These are phyloP conservation scores for Drosophila athabasca DNA, from an alignment of 1,140 invertebrate species.

Conservation along the genomic window DNA sequence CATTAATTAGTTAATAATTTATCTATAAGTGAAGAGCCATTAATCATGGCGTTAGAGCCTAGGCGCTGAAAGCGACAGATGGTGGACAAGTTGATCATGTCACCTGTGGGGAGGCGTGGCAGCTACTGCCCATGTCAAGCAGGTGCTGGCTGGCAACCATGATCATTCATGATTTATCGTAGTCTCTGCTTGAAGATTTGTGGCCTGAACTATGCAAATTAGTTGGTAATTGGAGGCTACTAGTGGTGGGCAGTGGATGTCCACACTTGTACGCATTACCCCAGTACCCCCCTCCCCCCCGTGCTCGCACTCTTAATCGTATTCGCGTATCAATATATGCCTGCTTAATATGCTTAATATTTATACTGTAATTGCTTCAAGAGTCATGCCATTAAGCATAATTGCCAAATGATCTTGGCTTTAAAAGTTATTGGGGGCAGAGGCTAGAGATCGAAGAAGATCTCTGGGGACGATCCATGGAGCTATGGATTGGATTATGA, in stretches of 20 bases:
- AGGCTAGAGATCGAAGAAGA: neutral
- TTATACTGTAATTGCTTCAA: constrained; percentile 20
- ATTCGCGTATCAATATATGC: neutral
- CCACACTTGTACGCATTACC: constrained; percentile 13
- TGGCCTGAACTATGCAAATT: constrained; percentile 42
- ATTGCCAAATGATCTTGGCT: constrained; percentile 34
- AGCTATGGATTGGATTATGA: too few relatives aligned
- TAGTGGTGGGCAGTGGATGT: constrained; percentile 10
- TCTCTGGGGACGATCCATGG: too few relatives aligned
- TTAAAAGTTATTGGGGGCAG: constrained; percentile 15
- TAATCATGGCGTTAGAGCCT: constrained; percentile 32
- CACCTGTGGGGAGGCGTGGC: neutral
- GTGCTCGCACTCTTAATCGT: too few relatives aligned
- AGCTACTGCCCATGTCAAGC: constrained; percentile 4
- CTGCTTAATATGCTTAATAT: constrained; percentile 16
- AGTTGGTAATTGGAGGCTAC: constrained; percentile 26
- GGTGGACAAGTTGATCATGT: constrained; percentile 31
- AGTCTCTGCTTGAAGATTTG: constrained; percentile 21
- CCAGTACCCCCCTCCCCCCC: too few relatives aligned
- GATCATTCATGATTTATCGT: constrained; percentile 32
- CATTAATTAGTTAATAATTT: constrained; percentile 24
- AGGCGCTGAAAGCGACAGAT: constrained; percentile 32
- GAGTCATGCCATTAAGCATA: constrained; percentile 24
- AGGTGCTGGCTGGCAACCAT: constrained; percentile 29
- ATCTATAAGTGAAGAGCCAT: neutral